A percentile compares a stretch with the other conserved stretches of the same genome.
Evolutionary conservation across 2,888 invertebrate genomes (phyloP).

Genomic region (Tiphia femorata): DNA sequence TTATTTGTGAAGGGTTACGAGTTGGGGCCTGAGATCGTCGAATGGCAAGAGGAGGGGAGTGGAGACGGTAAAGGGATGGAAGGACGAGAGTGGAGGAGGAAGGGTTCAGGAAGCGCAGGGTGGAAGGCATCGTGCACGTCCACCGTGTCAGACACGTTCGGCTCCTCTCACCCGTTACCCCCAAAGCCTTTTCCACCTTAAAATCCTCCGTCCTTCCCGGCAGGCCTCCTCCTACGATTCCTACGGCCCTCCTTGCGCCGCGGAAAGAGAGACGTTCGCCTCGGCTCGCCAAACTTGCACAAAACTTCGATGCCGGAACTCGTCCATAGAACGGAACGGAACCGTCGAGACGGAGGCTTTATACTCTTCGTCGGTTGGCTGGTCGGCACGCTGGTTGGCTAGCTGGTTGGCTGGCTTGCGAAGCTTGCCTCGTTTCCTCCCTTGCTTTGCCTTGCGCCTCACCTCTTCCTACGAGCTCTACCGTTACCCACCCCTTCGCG

Average conservation of each 20-base stretch:
- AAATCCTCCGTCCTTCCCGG: slow-evolving; percentile 6
- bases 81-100: slow-evolving; percentile 3
- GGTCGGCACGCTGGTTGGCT: slow-evolving; percentile 7
- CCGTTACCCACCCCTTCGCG: slow-evolving; percentile 16
- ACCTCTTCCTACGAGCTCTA: neutral
- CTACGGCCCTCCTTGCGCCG: slow-evolving; percentile 22
- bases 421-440: slow-evolving; percentile 9
- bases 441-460: neutral
- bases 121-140: slow-evolving; percentile 30
- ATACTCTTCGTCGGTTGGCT: slow-evolving; percentile 20
- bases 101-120: neutral
- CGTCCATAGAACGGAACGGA: slow-evolving; percentile 46
- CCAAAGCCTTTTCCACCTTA: slow-evolving; percentile 25
- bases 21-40: slow-evolving; percentile 24
- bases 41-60: slow-evolving; percentile 12
- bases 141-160: slow-evolving; percentile 48
- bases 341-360: slow-evolving; percentile 44
- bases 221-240: slow-evolving; percentile 18
- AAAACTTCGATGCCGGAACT: slow-evolving; percentile 62
- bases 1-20: slow-evolving; percentile 48
- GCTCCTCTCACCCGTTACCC: slow-evolving; percentile 21
- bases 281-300: slow-evolving; percentile 51
- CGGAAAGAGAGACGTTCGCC: slow-evolving; percentile 44
- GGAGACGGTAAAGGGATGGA: neutral
- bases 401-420: slow-evolving; percentile 13